phyloP scores from a whole-genome alignment of 1,140 invertebrate species.

The Ostrea edulis region DNA sequence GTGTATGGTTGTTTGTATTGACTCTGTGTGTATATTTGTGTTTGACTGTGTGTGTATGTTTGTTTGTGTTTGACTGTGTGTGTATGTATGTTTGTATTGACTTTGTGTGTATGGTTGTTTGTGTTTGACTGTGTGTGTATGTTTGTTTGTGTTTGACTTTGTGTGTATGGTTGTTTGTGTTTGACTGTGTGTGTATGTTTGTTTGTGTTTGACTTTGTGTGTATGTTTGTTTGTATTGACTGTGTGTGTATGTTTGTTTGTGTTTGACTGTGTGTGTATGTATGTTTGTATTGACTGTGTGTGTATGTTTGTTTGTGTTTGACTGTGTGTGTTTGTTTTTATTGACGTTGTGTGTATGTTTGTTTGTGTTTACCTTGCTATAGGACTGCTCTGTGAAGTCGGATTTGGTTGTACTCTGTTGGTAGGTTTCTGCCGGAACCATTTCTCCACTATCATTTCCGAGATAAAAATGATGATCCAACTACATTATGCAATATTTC shows the following conservation, averaged over 20 bases:
- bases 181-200: neutral
- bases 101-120: neutral
- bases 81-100: neutral
- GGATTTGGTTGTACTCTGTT: conserved; percentile 55
- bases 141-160: neutral
- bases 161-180: neutral
- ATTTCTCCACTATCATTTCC: conserved; percentile 61
- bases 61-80: conserved; percentile 28
- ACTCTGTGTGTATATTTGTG: neutral
- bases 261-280: neutral
- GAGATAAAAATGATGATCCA: conserved; percentile 60
- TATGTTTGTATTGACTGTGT: neutral
- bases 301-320: neutral
- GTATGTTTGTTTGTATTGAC: neutral
- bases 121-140: neutral
- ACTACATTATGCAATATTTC: conserved; percentile 44
- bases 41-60: neutral
- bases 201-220: neutral
- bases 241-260: neutral
- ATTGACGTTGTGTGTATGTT: neutral
- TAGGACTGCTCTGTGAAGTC: conserved; percentile 58
- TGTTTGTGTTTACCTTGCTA: conserved; percentile 52
- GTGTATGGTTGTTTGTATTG: neutral
- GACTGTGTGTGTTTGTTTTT: neutral
- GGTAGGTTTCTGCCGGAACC: conserved; percentile 57